Evolutionary conservation across 2,113 vertebrate species (phyloP).

Genomic region (Aspiorhynchus laticeps): DNA sequence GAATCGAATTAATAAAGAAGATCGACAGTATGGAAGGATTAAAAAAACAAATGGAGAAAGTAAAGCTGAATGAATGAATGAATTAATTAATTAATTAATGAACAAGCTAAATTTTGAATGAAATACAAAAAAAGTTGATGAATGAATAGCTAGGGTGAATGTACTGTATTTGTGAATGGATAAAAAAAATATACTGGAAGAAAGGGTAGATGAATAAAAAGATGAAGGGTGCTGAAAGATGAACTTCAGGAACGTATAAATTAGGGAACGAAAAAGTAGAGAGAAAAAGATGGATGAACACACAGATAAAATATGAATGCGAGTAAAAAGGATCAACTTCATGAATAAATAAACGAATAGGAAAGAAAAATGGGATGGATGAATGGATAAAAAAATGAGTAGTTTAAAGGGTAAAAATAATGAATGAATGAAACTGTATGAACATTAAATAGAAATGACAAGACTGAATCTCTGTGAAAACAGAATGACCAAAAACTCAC

Average conservation of each 20-base stretch:
- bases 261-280: background rate
- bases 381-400: background rate
- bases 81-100: background rate
- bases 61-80: background rate
- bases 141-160: background rate
- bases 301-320: background rate
- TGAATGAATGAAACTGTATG: background rate
- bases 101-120: too few relatives aligned
- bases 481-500: background rate
- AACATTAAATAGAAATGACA: slow-evolving; percentile 30
- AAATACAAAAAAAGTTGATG: background rate
- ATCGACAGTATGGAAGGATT: background rate
- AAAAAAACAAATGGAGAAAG: background rate
- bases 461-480: slow-evolving; percentile 6
- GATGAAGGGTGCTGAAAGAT: too few relatives aligned
- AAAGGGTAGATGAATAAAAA: background rate
- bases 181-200: background rate
- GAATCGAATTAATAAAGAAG: background rate
- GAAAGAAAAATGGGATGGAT: background rate
- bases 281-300: background rate
- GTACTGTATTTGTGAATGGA: too few relatives aligned
- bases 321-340: background rate
- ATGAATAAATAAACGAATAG: background rate
- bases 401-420: background rate
- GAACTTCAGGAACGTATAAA: background rate